A percentile compares a stretch with the other conserved stretches of the same genome.
These are phyloP conservation scores for Epinotia demarniana DNA, from an alignment of 2,888 invertebrate genomes.

Conservation along the genomic window DNA sequence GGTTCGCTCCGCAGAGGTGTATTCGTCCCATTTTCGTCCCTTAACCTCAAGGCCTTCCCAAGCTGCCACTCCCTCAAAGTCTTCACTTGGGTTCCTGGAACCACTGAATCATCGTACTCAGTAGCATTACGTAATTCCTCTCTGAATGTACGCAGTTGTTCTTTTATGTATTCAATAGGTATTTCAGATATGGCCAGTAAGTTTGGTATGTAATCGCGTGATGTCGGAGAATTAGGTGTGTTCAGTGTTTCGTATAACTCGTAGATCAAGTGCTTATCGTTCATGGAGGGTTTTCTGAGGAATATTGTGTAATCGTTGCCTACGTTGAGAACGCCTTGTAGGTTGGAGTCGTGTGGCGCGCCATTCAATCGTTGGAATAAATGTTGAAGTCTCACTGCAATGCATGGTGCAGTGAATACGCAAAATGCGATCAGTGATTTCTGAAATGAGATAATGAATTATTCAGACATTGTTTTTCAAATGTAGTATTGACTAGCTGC, in stretches of 20 bases:
- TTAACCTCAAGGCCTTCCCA: slow-evolving; percentile 58
- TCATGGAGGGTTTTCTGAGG: slow-evolving; percentile 63
- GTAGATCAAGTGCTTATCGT: slow-evolving; percentile 68
- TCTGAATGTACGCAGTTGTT: slow-evolving; percentile 66
- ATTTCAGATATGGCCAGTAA: slow-evolving; percentile 71
- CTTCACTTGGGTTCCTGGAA: slow-evolving; percentile 72
- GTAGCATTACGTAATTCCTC: slow-evolving; percentile 68
- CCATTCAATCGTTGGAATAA: slow-evolving; percentile 75
- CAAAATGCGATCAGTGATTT: slow-evolving; percentile 48
- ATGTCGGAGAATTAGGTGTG: slow-evolving; percentile 54
- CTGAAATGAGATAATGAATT: slow-evolving; percentile 51
- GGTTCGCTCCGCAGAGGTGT: slow-evolving; percentile 52
- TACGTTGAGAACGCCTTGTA: slow-evolving; percentile 70
- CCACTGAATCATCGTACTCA: slow-evolving; percentile 62
- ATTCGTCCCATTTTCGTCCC: slow-evolving; percentile 35
- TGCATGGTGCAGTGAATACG: slow-evolving; percentile 48
- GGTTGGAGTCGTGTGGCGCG: slow-evolving; percentile 64
- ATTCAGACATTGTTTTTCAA: background rate
- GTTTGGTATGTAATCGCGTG: slow-evolving; percentile 59
- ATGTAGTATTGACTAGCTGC: too few species aligned
- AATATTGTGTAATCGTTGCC: slow-evolving; percentile 73
- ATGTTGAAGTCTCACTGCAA: slow-evolving; percentile 68
- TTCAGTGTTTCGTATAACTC: slow-evolving; percentile 74
- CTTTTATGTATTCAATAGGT: slow-evolving; percentile 69
- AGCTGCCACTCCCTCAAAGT: slow-evolving; percentile 78